These are phyloP conservation scores for Drosophila funebris DNA, from an alignment of 1,140 invertebrate genomes.

Conservation along the genomic window DNA sequence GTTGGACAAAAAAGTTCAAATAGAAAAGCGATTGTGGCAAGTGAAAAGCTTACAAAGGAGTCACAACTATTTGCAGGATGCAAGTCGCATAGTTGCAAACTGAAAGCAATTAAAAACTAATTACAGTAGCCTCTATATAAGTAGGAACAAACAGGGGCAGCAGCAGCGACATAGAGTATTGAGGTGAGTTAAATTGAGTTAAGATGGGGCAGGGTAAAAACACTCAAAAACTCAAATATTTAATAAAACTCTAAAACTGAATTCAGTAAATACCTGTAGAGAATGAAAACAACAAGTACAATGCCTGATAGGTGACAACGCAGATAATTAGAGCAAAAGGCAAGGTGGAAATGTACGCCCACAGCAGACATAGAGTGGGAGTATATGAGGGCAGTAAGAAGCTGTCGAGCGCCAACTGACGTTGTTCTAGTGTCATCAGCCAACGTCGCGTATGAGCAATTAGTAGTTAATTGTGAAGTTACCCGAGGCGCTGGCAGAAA, in stretches of 20 bases:
- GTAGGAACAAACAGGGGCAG: slow-evolving; percentile 2
- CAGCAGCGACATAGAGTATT: not conserved
- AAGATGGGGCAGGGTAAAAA: not conserved
- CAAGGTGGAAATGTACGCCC: slow-evolving; percentile 10
- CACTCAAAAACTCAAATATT: slow-evolving; percentile 70
- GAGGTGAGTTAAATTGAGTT: not conserved
- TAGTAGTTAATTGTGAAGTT: slow-evolving; percentile 81
- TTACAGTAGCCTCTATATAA: slow-evolving; percentile 60
- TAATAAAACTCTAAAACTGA: slow-evolving; percentile 82
- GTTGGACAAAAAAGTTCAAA: slow-evolving; percentile 40
- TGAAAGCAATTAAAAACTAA: slow-evolving; percentile 80
- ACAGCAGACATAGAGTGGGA: slow-evolving; percentile 6
- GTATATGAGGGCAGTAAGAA: not conserved
- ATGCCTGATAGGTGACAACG: slow-evolving; percentile 51
- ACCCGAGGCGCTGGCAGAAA: slow-evolving; percentile 47
- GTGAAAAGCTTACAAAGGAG: slow-evolving; percentile 26
- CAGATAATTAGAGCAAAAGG: slow-evolving; percentile 65
- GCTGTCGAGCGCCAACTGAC: slow-evolving; percentile 27
- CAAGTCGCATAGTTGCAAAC: slow-evolving; percentile 52
- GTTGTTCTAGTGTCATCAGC: slow-evolving; percentile 61
- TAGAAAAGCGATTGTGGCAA: slow-evolving; percentile 20
- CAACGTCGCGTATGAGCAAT: slow-evolving; percentile 80
- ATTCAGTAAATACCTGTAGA: slow-evolving; percentile 69
- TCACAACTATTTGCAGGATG: slow-evolving; percentile 56
- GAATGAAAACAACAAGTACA: slow-evolving; percentile 32